Evolutionary conservation across 2,888 invertebrate genomes (phyloP), one percentile per base, ranked within the genome.

Genomic region (Mythimna pallens): DNA sequence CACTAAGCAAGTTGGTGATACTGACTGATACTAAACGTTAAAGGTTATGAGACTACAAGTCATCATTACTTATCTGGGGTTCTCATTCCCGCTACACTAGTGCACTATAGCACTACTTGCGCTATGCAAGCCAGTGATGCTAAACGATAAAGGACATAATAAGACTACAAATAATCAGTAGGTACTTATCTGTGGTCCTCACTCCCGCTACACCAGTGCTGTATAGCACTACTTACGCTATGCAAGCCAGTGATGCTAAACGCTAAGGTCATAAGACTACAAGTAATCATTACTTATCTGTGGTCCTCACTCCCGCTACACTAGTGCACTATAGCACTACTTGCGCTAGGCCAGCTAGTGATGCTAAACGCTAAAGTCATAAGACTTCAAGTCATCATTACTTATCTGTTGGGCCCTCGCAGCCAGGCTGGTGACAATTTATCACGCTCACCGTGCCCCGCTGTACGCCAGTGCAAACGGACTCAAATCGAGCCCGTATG

Each of bases 401-500:
- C 43, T 65, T 80, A 68, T 62, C 74, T 20, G 25, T 34, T 12
- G 50, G 58, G 9, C 43, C n/a, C 80, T 67, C 52, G 36, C 8
- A 22, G 63, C 20, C 59, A 17, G 36, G 43, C 62, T 64, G 76
- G 76, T 68, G 81, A 80, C 80, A 76, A 70, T 83, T 82, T 83
- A 83, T 82, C 69, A 72, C 58, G 70, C 57, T 69, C 65, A 4
- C 62, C 63, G 22, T 34, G 61, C 61, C 40, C 36, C 54, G 65
- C 10, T 36, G 25, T 40, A n/a, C 65, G 65, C 70, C 67, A 61
- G 58, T 65, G 81, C 77, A 77, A 73, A 70, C 76, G 72, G 70
- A 77, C 74, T 76, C 80, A 67, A 77, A 80, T 76, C 78, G 74
- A 54, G 72, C 87, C 87, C 86, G 78, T 76, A 89, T 89, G 83